Percentiles rank a stretch among this genome's conserved stretches.
phyloP scores from a whole-genome alignment of 2,888 invertebrate genomes.

The Limenitis camilla region DNA sequence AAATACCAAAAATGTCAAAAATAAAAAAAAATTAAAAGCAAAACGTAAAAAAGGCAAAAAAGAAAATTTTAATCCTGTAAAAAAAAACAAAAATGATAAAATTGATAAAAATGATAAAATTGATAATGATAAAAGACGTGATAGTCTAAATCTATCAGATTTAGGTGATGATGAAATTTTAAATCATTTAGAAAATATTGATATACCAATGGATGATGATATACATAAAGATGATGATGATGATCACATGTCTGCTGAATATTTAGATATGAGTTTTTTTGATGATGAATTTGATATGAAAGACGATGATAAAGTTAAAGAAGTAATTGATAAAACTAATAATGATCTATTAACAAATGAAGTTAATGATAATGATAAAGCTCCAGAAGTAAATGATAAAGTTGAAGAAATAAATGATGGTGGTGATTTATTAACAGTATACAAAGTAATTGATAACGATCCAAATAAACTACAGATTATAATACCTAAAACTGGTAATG shows the following conservation, averaged over 20 bases:
- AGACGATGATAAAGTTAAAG: neutral
- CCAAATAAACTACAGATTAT: slow-evolving; percentile 15
- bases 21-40: slow-evolving; percentile 5
- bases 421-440: slow-evolving; percentile 13
- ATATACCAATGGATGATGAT: slow-evolving; percentile 21
- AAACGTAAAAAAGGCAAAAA: neutral
- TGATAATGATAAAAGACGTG: slow-evolving; percentile 6
- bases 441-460: slow-evolving; percentile 17
- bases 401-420: neutral
- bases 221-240: slow-evolving; percentile 9
- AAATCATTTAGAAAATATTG: slow-evolving; percentile 23
- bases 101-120: no score
- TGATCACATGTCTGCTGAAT: slow-evolving; percentile 15
- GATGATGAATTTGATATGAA: no score
- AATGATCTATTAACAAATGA: no score
- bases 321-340: neutral
- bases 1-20: slow-evolving; percentile 1
- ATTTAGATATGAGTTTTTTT: slow-evolving; percentile 17
- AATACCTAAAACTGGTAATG: slow-evolving; percentile 21
- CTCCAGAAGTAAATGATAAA: no score
- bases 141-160: slow-evolving; percentile 10
- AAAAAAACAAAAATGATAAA: no score
- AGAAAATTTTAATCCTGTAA: neutral
- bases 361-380: no score
- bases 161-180: slow-evolving; percentile 18